Base-by-base conservation (phyloP, 1,140 invertebrate genomes). In the Trachymyrmex septentrionalis region DNA sequence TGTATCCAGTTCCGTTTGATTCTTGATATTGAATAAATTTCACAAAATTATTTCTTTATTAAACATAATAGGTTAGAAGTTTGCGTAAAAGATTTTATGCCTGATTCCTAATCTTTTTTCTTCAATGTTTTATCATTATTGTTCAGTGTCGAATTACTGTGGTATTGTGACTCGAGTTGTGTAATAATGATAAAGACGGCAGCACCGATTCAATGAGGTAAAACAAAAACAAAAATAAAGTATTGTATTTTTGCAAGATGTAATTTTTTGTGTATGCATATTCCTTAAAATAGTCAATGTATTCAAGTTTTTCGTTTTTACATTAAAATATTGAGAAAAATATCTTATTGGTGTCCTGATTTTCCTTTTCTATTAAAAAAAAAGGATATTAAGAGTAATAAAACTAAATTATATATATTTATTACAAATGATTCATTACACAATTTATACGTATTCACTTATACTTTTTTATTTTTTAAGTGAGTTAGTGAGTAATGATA, bases 231-330 rank as follows among this genome's bases (percentile, higher is more conserved):
- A 69, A 24, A 24, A 69, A 24, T 67, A 14, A n/a, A 24, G 1
- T 48, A 24, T 48, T 69, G 21, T 69, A 48, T 50, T 27, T 69
- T 69, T 69, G 16, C 6, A 24, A 44, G 4, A 19, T 69, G 12
- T 69, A 77, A 21, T 34, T 24, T 57, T 48, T 64, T 16, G 24
- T 19, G n/a, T 61, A 5, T 63, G 16, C 5, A 19, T 66, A 64
- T 66, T 21, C 1, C 21, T 64, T 48, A 48, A 66, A 5, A 66
- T 78, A 30, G 21, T 12, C 59, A 16, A 59, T 64, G 50, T 64
- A 38, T 12, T 44, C 21, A 27, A 5, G 19, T 50, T 78, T 78
- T 78, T 77, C 63, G 38, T 77, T 77, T 77, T 77, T 16, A 4
- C 12, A 66, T 78, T 78, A 66, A 78, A 78, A 30, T 5, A 19